Base-by-base conservation (phyloP, 2,113 vertebrate species). In the Cairina moschata region DNA sequence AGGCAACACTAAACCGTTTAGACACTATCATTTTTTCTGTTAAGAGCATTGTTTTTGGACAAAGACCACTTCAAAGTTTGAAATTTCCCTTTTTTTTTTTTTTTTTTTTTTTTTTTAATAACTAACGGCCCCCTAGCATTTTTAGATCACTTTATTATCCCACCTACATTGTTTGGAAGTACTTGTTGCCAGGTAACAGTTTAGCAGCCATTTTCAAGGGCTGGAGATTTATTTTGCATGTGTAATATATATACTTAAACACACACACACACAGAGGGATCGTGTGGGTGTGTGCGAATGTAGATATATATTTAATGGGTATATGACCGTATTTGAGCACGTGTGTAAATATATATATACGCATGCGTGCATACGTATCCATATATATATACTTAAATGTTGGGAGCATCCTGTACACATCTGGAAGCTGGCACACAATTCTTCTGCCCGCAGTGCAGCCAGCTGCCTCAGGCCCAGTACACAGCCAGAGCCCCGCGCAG, bases 21-120 rank as follows among this genome's bases (percentile, higher is more conserved):
- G 96, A 97, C 78, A 75, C 96, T 97, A 98, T 98, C 95, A 67
- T 98, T 98, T 99, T 98, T 98, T 98, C 98, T 92, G 97, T 98
- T 98, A 98, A 98, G 98, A 98, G 98, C 98, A 97, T 98, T 98
- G 97, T 98, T 98, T 98, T 97, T 95, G 97, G 98, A 98, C 98
- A 97, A 98, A 98, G 98, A 98, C 96, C 97, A 97, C 96, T 98
- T 96, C 92, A 96, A 97, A 96, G 97, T 98, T 98, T 97, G 97
- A 91, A 98, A 96, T 84, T 95, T 95, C 92, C 95, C 77, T 91
- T 97, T 88, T 97, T 38, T 38, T 38, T 38, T 38, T 10, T 38
- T 38, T 38, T 10, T 38, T 38, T 38, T 10, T 38, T 38, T 96
- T 96, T 96, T 96, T 90, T 89, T 56, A 79, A 90, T 85, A 97